Base-by-base conservation (phyloP, 1,140 invertebrate species). In the Cherax destructor region DNA sequence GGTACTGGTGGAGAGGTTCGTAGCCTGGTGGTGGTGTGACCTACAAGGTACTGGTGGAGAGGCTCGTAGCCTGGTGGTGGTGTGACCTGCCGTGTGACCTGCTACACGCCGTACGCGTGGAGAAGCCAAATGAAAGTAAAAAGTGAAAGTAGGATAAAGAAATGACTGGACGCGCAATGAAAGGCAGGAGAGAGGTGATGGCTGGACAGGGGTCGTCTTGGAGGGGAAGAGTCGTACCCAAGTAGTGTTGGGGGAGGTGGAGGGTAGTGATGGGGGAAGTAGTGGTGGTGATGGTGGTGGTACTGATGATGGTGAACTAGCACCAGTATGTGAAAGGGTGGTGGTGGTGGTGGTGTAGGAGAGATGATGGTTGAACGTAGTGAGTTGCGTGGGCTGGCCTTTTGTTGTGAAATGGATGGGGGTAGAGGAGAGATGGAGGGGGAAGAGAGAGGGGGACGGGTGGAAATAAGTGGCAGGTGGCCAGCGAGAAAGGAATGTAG, bases 71-170 rank as follows among this genome's bases (percentile, higher is more conserved):
- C 30, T 41, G 30, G 0, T 41, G 30, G 30, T 41, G 30, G 30
- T 41, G 30, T 41, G 30, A 41, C 30, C 30, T 41, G 30, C 30
- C 30, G 0, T 41, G 30, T 41, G 30, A 41, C 30, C 56, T 16
- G 61, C 61, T 18, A 2, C 61, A 65, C 61, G 18, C 61, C 61
- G 18, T 65, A 65, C 11, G 0, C 7, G 16, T 18, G 11, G 78
- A 80, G 78, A 16, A 50, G 79, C 56, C 13, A 83, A 30, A 61
- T 41, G 56, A 56, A 56, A 83, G 80, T 30, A 61, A 61, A 83
- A 83, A 83, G 80, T 83, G 80, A 83, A 83, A 83, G 80, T 83
- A 47, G 52, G 56, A 83, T 83, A 83, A 83, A 61, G 80, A 83
- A 83, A 83, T 24, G 49, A 50, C 30, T 81, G 50, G 79, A 24